A percentile compares a stretch with the other conserved stretches of the same genome.
These are phyloP conservation scores for Acomys russatus DNA, from an alignment of 2,797 vertebrate species.

Conservation along the genomic window DNA sequence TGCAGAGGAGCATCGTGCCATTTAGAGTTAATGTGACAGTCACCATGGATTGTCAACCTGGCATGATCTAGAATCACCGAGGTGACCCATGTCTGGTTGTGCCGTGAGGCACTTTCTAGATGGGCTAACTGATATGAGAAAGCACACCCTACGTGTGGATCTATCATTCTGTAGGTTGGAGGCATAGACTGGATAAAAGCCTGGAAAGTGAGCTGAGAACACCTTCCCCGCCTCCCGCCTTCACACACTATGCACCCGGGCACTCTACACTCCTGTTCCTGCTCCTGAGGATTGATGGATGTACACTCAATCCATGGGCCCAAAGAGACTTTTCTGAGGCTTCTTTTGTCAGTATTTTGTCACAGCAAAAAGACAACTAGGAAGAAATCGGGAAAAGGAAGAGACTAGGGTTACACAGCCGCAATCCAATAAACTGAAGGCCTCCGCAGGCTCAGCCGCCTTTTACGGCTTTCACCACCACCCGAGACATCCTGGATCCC, in stretches of 20 bases:
- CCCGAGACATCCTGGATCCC: neutral
- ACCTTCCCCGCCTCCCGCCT: too few relatives aligned
- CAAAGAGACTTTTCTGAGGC: neutral
- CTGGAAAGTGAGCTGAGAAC: neutral
- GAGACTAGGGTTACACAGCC: neutral
- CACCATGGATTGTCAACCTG: neutral
- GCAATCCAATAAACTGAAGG: accelerated
- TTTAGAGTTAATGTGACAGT: neutral
- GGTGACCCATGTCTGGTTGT: neutral
- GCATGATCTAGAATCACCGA: neutral
- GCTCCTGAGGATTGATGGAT: neutral
- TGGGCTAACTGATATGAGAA: neutral
- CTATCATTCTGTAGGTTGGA: too few relatives aligned
- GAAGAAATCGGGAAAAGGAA: neutral
- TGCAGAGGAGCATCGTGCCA: neutral
- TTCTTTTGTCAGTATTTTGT: neutral
- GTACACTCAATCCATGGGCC: too few relatives aligned
- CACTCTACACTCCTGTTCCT: neutral
- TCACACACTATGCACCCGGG: neutral
- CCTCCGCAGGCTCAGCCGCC: accelerated
- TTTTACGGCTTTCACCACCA: neutral
- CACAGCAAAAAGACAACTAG: neutral
- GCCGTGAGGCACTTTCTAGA: neutral
- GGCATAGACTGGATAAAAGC: neutral
- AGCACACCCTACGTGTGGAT: neutral